These are phyloP conservation scores for Catostylus mosaicus DNA, from an alignment of 30 jellyfish, hydroid and myxozoan genomes.

Conservation along the genomic window DNA sequence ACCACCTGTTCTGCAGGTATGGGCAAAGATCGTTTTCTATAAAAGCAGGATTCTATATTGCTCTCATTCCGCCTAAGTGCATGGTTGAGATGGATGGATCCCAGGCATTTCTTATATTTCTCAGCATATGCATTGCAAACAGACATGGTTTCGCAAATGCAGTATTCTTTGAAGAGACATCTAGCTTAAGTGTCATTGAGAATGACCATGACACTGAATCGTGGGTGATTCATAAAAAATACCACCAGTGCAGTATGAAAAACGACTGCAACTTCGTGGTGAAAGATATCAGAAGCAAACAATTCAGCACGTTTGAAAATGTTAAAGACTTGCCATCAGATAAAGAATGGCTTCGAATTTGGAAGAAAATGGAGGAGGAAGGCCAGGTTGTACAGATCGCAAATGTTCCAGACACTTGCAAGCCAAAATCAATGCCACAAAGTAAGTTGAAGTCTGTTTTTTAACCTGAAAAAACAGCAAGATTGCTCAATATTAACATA, in stretches of 20 bases:
- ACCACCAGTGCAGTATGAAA: conserved; percentile 12
- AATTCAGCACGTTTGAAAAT: background rate
- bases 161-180: no score
- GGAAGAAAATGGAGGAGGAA: background rate
- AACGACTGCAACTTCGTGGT: conserved; percentile 8
- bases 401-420: background rate
- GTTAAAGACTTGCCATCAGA: background rate
- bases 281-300: background rate
- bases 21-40: no score
- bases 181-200: background rate
- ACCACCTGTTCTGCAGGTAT: no score
- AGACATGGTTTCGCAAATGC: no score
- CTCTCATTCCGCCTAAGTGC: no score
- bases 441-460: background rate
- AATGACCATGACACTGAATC: background rate
- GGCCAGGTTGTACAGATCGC: background rate
- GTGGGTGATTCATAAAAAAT: background rate
- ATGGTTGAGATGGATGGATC: no score
- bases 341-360: background rate
- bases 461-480: no score
- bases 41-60: no score
- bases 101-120: no score
- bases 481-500: no score
- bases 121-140: no score
- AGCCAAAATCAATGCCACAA: background rate